phyloP scores from a whole-genome alignment of 2,113 vertebrate species.

The Dicerorhinus sumatrensis region DNA sequence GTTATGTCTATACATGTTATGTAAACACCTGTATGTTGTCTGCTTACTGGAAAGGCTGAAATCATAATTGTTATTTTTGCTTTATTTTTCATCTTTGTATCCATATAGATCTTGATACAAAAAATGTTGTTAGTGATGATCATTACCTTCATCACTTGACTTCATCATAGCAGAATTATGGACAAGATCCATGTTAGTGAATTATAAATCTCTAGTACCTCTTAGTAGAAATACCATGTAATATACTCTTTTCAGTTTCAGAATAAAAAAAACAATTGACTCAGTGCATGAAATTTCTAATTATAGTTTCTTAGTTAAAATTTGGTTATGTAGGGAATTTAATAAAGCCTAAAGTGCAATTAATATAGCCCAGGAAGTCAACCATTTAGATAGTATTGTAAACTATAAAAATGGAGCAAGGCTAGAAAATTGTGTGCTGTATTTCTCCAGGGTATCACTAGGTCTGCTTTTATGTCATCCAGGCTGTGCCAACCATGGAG shows the following conservation, averaged over 20 bases:
- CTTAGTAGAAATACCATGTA: not conserved
- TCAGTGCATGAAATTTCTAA: slow-evolving; percentile 49
- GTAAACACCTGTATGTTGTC: not conserved
- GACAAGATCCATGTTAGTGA: not conserved
- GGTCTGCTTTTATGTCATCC: not conserved
- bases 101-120: not conserved
- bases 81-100: slow-evolving; percentile 35
- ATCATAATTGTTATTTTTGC: not conserved
- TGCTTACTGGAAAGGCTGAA: not conserved
- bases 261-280: not conserved
- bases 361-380: not conserved
- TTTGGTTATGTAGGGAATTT: slow-evolving; percentile 20
- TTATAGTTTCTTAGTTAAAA: slow-evolving; percentile 52
- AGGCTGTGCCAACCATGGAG: not conserved
- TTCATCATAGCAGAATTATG: slow-evolving; percentile 7
- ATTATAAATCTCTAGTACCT: not conserved
- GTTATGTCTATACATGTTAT: not conserved
- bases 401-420: not conserved
- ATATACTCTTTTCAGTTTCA: not conserved
- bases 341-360: slow-evolving; percentile 48
- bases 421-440: not conserved
- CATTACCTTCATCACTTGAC: not conserved
- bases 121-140: not conserved
- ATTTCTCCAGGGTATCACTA: not conserved
- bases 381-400: not conserved